Evolutionary conservation across 2,797 vertebrate genomes (phyloP).

Genomic region (Sebastes taczanowskii): DNA sequence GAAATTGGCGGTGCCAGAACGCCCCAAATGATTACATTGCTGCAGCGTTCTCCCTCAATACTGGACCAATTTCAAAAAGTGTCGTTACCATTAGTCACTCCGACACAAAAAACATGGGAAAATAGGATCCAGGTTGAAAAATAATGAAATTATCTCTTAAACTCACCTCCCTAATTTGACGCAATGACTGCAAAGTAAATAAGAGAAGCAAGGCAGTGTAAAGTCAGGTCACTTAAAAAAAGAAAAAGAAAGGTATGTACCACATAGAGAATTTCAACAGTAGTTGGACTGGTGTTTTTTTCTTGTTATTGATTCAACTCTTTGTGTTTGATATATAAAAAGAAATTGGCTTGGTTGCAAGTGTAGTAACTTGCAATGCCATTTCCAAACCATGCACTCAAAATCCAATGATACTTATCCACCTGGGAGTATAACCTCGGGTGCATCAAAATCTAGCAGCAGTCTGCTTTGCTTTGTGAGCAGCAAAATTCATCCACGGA

Average conservation of each 20-base stretch:
- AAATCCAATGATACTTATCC: constrained; percentile 4
- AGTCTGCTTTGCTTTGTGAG: constrained; percentile 26
- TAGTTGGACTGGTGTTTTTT: not conserved
- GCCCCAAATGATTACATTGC: no score
- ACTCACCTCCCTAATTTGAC: not conserved
- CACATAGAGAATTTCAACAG: not conserved
- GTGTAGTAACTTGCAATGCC: not conserved
- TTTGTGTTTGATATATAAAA: not conserved
- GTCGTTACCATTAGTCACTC: no score
- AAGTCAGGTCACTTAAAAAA: not conserved
- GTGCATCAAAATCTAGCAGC: constrained; percentile 18
- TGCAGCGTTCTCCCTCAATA: no score
- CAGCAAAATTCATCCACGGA: constrained; percentile 10
- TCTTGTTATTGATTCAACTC: not conserved
- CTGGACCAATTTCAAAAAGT: no score
- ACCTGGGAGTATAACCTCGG: constrained; percentile 1
- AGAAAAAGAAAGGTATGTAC: rapidly evolving
- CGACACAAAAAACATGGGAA: no score
- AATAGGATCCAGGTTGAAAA: no score
- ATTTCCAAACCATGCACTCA: not conserved
- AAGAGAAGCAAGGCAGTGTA: not conserved
- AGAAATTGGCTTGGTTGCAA: not conserved
- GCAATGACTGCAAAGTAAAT: not conserved
- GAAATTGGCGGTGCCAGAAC: no score
- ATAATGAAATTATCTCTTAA: not conserved